phyloP scores from a whole-genome alignment of 2,113 vertebrate genomes.

The Entelurus aequoreus region DNA sequence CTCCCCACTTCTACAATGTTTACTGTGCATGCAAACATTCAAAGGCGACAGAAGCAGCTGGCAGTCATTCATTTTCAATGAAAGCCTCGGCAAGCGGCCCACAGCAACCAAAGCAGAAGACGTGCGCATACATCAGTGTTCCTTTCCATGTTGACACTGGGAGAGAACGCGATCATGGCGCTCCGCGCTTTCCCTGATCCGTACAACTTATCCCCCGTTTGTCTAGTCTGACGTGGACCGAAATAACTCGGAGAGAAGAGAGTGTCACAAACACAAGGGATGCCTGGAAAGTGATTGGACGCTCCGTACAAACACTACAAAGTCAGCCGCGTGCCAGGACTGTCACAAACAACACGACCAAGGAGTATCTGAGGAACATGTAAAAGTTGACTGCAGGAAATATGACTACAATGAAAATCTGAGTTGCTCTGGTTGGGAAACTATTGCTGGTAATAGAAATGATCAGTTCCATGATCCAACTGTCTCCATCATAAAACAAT shows the following conservation, averaged over 20 bases:
- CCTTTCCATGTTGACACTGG: constrained; percentile 2
- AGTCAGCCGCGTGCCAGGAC: not conserved
- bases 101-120: constrained; percentile 1
- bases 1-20: not conserved
- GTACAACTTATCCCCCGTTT: constrained; percentile 1
- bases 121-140: constrained; percentile 6
- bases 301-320: not conserved
- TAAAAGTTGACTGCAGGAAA: too few species aligned
- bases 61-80: constrained; percentile 14
- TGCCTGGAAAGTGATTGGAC: constrained; percentile 3
- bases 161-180: not conserved
- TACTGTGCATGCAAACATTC: constrained; percentile 6
- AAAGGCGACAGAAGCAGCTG: constrained; percentile 7
- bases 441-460: too few species aligned
- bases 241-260: not conserved
- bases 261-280: not conserved
- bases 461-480: too few species aligned
- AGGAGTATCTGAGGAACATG: too few species aligned
- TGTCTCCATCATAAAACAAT: too few species aligned
- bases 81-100: constrained; percentile 4
- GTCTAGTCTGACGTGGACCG: not conserved
- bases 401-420: too few species aligned
- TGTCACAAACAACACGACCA: too few species aligned
- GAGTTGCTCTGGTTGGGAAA: too few species aligned
- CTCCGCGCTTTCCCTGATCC: constrained; percentile 1